phyloP scores from a whole-genome alignment of 2,797 vertebrate species.

The Gastrophryne carolinensis region DNA sequence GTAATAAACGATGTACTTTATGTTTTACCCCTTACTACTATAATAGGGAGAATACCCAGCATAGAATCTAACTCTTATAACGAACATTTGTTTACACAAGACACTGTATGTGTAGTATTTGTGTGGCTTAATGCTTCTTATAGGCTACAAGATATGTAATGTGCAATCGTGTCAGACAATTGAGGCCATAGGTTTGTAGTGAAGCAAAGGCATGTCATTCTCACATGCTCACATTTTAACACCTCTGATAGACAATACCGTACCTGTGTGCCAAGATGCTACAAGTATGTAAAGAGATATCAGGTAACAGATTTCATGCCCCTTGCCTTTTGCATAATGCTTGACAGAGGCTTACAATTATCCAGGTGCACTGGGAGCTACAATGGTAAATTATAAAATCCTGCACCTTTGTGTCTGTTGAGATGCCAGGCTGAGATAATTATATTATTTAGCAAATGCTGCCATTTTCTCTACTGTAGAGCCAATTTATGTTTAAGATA shows the following conservation, averaged over 20 bases:
- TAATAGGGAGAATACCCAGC: no score
- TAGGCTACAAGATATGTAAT: no score
- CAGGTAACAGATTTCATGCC: not conserved
- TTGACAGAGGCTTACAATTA: not conserved
- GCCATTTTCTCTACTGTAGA: slow-evolving; percentile 42
- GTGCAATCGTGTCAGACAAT: slow-evolving; percentile 17
- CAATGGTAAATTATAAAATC: slow-evolving; percentile 40
- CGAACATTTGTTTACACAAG: no score
- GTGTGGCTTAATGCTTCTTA: no score
- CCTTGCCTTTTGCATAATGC: slow-evolving; percentile 13
- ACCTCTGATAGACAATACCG: slow-evolving; percentile 35
- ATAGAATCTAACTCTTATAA: no score
- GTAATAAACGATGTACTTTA: no score
- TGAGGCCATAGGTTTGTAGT: slow-evolving; percentile 2
- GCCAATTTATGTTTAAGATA: slow-evolving; percentile 48
- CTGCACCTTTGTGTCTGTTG: slow-evolving; percentile 39
- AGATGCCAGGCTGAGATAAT: slow-evolving; percentile 50
- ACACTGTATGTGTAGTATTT: no score
- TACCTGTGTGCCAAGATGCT: slow-evolving; percentile 15
- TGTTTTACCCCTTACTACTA: no score
- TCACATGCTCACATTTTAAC: slow-evolving; percentile 4
- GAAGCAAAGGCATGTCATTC: not conserved
- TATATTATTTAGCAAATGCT: slow-evolving; percentile 49
- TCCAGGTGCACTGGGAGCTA: not conserved
- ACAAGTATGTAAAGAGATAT: slow-evolving; percentile 13